phyloP scores from a whole-genome alignment of 64 coral and sea anemone genomes.

The Montipora foliosa region DNA sequence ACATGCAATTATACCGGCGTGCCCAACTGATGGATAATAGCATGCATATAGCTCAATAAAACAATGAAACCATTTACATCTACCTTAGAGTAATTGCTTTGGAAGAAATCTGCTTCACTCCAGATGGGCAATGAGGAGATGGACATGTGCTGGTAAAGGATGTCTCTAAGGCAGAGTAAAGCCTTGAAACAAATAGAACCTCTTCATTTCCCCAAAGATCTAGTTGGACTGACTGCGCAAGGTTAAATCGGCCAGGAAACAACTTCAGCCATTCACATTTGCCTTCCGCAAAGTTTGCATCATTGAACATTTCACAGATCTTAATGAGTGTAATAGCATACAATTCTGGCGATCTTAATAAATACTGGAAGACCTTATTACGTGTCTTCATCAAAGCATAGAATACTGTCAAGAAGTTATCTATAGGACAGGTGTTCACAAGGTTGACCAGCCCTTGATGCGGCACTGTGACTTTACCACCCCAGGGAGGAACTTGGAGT shows the following conservation, averaged over 20 bases:
- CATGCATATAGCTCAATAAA: constrained; percentile 55
- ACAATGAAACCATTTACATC: constrained; percentile 8
- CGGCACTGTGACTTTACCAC: constrained; percentile 26
- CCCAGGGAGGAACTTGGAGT: constrained; percentile 64
- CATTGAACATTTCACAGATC: constrained; percentile 32
- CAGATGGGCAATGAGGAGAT: constrained; percentile 58
- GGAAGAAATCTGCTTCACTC: constrained; percentile 57
- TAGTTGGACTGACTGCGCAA: constrained; percentile 6
- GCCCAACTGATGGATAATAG: constrained; percentile 27
- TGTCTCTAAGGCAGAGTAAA: constrained; percentile 55
- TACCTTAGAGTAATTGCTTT: constrained; percentile 57
- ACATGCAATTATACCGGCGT: constrained; percentile 1
- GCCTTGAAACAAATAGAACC: constrained; percentile 53
- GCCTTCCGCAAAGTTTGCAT: constrained; percentile 29
- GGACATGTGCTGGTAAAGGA: constrained; percentile 34
- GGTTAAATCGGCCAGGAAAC: constrained; percentile 44
- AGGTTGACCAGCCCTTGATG: constrained; percentile 1
- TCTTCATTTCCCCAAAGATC: constrained; percentile 56
- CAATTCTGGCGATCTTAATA: constrained; percentile 14
- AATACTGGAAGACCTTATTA: neutral
- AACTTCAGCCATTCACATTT: constrained; percentile 43
- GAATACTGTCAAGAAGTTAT: constrained; percentile 65
- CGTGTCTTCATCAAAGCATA: constrained; percentile 32
- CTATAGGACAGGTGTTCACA: constrained; percentile 62
- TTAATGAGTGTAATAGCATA: constrained; percentile 30